These are phyloP conservation scores for Apolygus lucorum DNA, from an alignment of 1,140 invertebrate genomes.

Conservation along the genomic window DNA sequence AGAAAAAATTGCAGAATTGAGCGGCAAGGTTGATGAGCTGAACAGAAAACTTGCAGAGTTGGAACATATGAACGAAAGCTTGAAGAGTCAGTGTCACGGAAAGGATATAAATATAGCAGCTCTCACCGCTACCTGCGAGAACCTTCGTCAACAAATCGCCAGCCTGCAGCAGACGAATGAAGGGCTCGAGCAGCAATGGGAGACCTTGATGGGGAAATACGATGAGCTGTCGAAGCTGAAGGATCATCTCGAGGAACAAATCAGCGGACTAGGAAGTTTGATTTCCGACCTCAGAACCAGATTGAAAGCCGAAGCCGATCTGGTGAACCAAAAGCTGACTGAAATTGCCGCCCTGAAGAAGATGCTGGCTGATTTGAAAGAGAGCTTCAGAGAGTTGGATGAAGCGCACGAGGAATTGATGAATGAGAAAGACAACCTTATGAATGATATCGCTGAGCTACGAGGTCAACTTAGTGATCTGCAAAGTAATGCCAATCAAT, in stretches of 20 bases:
- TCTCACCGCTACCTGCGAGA: not conserved
- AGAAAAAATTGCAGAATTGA: slow-evolving; percentile 1
- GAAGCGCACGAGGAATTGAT: not conserved
- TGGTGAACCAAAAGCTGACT: not conserved
- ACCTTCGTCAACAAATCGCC: not conserved
- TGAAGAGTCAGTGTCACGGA: not conserved
- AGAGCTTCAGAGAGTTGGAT: not conserved
- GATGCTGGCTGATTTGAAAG: not conserved
- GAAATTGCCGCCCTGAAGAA: slow-evolving; percentile 1
- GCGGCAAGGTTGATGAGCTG: not conserved
- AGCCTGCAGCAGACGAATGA: not conserved
- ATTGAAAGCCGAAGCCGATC: not conserved
- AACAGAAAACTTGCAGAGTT: not conserved
- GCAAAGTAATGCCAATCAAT: not conserved
- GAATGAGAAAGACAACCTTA: not conserved
- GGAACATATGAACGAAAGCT: not conserved
- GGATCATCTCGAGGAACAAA: not conserved
- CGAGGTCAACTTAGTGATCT: not conserved
- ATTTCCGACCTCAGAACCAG: not conserved
- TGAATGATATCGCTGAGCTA: not conserved
- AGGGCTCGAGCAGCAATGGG: not conserved
- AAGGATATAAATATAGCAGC: not conserved
- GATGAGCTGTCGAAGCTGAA: not conserved
- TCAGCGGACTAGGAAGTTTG: not conserved
- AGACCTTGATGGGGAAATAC: not conserved